Conservation (phyloP, 1,140 invertebrate species). For the Aphidius ervi region DNA sequence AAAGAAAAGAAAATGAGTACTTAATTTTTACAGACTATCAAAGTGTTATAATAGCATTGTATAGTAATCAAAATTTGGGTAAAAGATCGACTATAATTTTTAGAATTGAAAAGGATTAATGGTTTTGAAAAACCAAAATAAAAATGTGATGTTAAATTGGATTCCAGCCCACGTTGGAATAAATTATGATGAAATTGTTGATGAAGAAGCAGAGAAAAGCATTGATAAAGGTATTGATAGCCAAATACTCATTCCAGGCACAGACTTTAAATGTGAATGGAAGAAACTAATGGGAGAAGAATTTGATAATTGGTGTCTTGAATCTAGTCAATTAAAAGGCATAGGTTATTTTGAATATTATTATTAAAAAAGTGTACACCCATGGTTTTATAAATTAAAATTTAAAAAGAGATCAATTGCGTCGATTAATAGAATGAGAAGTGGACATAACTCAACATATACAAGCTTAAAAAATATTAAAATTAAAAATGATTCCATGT, state of each 20-base stretch:
- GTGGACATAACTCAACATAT: slow-evolving; percentile 23
- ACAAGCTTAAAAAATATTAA: slow-evolving; percentile 20
- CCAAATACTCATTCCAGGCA: slow-evolving; percentile 10
- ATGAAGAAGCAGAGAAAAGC: slow-evolving; percentile 8
- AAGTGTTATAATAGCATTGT: slow-evolving; percentile 1
- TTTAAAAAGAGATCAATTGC: slow-evolving; percentile 20
- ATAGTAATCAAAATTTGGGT: background rate
- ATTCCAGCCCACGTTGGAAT: slow-evolving; percentile 8
- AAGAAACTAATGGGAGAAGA: background rate
- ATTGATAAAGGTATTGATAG: slow-evolving; percentile 6
- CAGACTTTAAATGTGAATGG: slow-evolving; percentile 11
- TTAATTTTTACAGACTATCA: slow-evolving; percentile 14
- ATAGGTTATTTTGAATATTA: slow-evolving; percentile 11
- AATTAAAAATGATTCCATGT: slow-evolving; percentile 19
- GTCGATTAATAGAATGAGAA: slow-evolving; percentile 24
- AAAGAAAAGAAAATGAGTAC: background rate
- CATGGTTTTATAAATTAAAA: slow-evolving; percentile 23
- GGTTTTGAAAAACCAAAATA: background rate
- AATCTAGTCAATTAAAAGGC: slow-evolving; percentile 3
- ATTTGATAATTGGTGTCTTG: slow-evolving; percentile 11
- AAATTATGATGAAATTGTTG: slow-evolving; percentile 8
- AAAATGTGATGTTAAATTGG: background rate
- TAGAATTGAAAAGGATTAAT: slow-evolving; percentile 3
- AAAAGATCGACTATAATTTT: background rate
- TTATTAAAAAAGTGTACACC: background rate